Evolutionary conservation across 2,797 vertebrate genomes (phyloP), one percentile per base, ranked within the genome.

Genomic region (Pangasius sanitwongsei): DNA sequence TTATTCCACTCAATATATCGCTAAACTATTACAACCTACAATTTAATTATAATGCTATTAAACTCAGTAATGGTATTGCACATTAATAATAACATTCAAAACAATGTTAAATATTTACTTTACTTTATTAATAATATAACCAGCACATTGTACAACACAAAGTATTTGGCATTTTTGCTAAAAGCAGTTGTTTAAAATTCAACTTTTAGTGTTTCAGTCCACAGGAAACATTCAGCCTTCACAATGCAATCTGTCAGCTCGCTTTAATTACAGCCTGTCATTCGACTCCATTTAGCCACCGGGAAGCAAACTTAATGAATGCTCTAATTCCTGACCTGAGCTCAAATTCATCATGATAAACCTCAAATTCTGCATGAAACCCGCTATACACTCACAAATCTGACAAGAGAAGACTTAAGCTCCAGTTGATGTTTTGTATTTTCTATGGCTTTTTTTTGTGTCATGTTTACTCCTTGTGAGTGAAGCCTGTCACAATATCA

Each of bases 241-340:
- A 50, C 69, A 72, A 13, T 55, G 6, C 69, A 50, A 16, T 44
- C 37, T 84, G 63, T 83, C 61, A 70, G 86, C 77, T 82, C 63
- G 1, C 78, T 72, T 72, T 72, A 87, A 83, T 82, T 72, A 87
- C 37, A 25, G 78, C 53, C 57, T 87, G 65, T 70, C 78, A 82
- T 59, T 70, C 9, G 28, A 61, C 53, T 44, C 55, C 16, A 61
- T 82, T 57, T 82, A 44, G 65, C 65, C 78, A 70, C 28, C 86
- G 69, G 55, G 55, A 82, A 37, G 65, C 63, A 70, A 53, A 41
- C 80, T 61, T 50, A 82, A 59, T 13, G 55, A 82, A 15, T 59
- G 55, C 34, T 69, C 55, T 83, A 70, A 59, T n/a, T 83, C 86
- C 61, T 69, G 63, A 81, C 77, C 77, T 57, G 55, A 88, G 87